A percentile compares a stretch with the other conserved stretches of the same genome.
Conservation (phyloP, 1,140 invertebrate genomes). For the Achroia grisella region DNA sequence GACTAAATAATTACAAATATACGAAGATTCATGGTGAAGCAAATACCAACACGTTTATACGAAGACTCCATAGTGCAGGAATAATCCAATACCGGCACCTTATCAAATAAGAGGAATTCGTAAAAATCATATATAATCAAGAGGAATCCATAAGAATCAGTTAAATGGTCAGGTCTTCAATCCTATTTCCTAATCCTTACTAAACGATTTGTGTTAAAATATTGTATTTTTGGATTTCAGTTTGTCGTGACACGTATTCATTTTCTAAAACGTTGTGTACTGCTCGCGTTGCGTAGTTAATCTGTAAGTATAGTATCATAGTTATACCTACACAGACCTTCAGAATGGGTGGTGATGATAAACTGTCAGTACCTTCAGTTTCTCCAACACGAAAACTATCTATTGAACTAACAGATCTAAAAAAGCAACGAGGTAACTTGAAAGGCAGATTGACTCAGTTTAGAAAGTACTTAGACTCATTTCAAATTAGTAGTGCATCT, state of each 20-base stretch:
- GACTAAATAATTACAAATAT: no score
- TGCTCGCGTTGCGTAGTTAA: not conserved
- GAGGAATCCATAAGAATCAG: no score
- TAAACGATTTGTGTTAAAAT: not conserved
- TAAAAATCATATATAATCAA: no score
- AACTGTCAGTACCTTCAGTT: not conserved
- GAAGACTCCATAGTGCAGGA: no score
- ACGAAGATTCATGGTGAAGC: no score
- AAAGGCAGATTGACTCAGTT: slow-evolving; percentile 6
- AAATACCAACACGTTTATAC: no score
- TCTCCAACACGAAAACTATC: not conserved
- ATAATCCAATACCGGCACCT: no score
- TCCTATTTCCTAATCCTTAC: not conserved
- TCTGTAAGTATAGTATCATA: not conserved
- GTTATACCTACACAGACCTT: not conserved
- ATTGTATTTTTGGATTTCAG: not conserved
- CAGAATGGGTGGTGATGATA: not conserved
- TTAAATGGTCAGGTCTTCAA: not conserved
- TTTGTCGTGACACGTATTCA: no score
- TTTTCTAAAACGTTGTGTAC: not conserved
- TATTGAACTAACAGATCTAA: slow-evolving; percentile 10
- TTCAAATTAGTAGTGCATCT: not conserved
- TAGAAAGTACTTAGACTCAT: slow-evolving; percentile 11
- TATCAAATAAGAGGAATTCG: no score
- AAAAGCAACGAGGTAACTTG: slow-evolving; percentile 8